These are phyloP conservation scores for Drosophila lutescens DNA, from an alignment of 2,888 invertebrate species.

Conservation along the genomic window DNA sequence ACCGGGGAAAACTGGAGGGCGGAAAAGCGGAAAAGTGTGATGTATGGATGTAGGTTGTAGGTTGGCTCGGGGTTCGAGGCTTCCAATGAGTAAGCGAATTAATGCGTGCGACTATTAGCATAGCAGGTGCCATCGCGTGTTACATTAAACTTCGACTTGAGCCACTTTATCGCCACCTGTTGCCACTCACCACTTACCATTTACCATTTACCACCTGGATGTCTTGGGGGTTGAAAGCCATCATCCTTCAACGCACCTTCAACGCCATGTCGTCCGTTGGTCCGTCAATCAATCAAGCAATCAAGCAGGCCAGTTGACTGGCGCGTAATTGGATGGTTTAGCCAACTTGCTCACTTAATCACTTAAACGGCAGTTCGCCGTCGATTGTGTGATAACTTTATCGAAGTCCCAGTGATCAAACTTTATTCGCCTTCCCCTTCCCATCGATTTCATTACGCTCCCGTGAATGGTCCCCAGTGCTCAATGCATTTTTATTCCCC, in stretches of 20 bases:
- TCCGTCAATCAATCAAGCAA: conserved; percentile 50
- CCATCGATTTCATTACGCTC: conserved; percentile 16
- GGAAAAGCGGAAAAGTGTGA: not conserved
- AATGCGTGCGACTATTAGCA: conserved; percentile 47
- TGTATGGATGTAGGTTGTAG: too few relatives aligned
- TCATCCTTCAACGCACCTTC: conserved; percentile 3
- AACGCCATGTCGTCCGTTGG: not conserved
- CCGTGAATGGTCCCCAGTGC: conserved; percentile 5
- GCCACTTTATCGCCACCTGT: conserved; percentile 26
- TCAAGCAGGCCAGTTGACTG: conserved; percentile 19
- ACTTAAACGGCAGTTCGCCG: conserved; percentile 27
- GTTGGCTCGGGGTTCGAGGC: too few relatives aligned
- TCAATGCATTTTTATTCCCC: conserved; percentile 5
- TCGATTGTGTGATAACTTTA: conserved; percentile 34
- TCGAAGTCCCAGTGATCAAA: conserved; percentile 32
- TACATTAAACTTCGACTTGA: conserved; percentile 13
- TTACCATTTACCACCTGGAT: too few relatives aligned
- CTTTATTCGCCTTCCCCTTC: conserved; percentile 7
- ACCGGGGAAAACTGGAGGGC: not conserved
- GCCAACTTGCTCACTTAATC: conserved; percentile 31
- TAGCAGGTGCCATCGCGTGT: conserved; percentile 52
- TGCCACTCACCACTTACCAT: not conserved
- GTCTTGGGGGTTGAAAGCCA: conserved; percentile 14
- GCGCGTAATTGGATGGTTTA: conserved; percentile 30
- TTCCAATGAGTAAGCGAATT: conserved; percentile 36